Percentiles rank a stretch among this genome's conserved stretches.
Conservation (phyloP, 2,888 invertebrate species). For the Orthosia gracilis region DNA sequence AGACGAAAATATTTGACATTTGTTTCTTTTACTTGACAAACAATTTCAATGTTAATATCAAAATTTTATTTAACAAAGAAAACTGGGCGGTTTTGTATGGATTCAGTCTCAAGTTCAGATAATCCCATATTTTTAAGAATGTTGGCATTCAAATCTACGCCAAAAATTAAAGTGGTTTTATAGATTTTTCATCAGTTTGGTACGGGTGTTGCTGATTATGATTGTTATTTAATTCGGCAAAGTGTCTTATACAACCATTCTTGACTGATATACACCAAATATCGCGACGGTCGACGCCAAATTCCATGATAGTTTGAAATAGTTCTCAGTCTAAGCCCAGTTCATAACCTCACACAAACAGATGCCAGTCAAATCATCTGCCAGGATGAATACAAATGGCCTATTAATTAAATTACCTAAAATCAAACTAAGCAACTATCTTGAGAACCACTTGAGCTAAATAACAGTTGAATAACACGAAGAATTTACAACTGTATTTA, state of each 20-base stretch:
- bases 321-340: background rate
- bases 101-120: background rate
- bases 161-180: too few species aligned
- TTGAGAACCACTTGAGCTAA: slow-evolving; percentile 16
- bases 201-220: too few species aligned
- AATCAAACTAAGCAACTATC: slow-evolving; percentile 38
- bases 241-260: too few species aligned
- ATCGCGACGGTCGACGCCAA: background rate
- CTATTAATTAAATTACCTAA: slow-evolving; percentile 29
- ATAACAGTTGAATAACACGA: slow-evolving; percentile 16
- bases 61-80: background rate
- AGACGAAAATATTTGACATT: background rate
- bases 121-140: too few species aligned
- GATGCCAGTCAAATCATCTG: background rate
- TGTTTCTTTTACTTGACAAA: slow-evolving; percentile 6
- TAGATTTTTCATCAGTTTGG: too few species aligned
- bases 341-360: slow-evolving; percentile 20
- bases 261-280: background rate
- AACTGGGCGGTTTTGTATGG: background rate
- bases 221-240: too few species aligned
- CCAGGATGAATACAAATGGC: slow-evolving; percentile 25
- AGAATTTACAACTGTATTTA: slow-evolving; percentile 2
- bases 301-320: background rate
- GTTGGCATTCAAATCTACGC: too few species aligned
- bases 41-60: background rate